Percentiles rank a stretch among this genome's conserved stretches.
Evolutionary conservation across 2,797 vertebrate genomes (phyloP).

Genomic region (Garrulus glandarius): DNA sequence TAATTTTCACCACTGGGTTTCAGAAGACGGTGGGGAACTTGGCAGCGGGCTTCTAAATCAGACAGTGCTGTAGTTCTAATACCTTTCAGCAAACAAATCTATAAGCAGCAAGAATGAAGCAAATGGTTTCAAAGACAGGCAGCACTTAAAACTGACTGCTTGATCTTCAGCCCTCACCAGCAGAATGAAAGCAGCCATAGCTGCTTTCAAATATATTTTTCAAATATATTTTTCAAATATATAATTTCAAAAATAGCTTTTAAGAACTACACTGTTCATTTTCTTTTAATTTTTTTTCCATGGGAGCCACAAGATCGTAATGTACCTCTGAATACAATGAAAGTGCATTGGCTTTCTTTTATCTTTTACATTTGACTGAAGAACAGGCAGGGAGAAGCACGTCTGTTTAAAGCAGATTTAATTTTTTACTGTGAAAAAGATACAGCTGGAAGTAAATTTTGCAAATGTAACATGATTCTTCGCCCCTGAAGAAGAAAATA

Average conservation of each 20-base stretch:
- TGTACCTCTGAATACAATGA: neutral
- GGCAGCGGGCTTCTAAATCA: neutral
- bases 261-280: neutral
- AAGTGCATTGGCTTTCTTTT: neutral
- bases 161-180: neutral
- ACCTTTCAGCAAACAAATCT: neutral
- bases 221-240: too few relatives aligned
- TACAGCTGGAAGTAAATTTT: neutral
- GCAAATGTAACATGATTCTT: neutral
- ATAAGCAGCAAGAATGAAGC: neutral
- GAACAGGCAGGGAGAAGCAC: fast-evolving
- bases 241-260: neutral
- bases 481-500: neutral
- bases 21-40: neutral
- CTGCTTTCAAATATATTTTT: too few relatives aligned
- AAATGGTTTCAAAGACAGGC: neutral
- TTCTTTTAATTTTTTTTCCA: neutral
- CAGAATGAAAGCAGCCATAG: neutral
- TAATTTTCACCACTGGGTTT: neutral
- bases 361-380: neutral
- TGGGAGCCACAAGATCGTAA: fast-evolving
- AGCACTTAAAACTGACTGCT: neutral
- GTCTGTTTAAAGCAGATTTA: neutral
- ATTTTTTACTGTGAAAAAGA: neutral
- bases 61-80: neutral